phyloP scores from a whole-genome alignment of 2,888 invertebrate species.

The Pristionchus exspectatus region DNA sequence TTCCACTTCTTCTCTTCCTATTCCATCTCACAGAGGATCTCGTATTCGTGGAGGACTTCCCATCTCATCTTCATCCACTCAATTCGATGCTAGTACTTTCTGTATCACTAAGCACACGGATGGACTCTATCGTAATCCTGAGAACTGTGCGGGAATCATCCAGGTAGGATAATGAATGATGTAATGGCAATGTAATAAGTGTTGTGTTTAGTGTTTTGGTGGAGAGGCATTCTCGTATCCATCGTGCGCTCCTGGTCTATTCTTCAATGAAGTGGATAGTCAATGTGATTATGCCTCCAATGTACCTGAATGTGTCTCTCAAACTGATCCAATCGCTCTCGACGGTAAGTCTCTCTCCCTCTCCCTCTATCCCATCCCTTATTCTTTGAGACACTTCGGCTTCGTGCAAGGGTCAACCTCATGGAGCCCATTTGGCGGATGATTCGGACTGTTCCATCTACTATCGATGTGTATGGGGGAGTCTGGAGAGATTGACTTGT shows the following conservation, averaged over 20 bases:
- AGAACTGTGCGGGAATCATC: conserved; percentile 67
- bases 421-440: conserved; percentile 70
- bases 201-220: conserved; percentile 69
- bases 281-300: conserved; percentile 73
- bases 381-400: neutral
- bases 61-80: neutral
- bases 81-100: conserved; percentile 34
- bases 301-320: conserved; percentile 62
- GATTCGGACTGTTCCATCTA: conserved; percentile 66
- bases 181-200: neutral
- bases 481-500: conserved; percentile 67
- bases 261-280: conserved; percentile 70
- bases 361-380: neutral
- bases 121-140: conserved; percentile 72
- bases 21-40: conserved; percentile 1
- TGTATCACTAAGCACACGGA: conserved; percentile 57
- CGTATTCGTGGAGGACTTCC: conserved; percentile 11
- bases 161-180: conserved; percentile 57
- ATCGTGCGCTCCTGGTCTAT: conserved; percentile 68
- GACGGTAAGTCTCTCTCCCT: conserved; percentile 20
- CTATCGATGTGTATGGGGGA: conserved; percentile 75
- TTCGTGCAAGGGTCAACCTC: conserved; percentile 54
- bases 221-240: conserved; percentile 70
- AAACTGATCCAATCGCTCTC: conserved; percentile 29
- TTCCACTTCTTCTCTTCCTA: neutral